These are phyloP conservation scores for Colinus virginianus DNA, from an alignment of 2,113 vertebrate genomes.

Conservation along the genomic window DNA sequence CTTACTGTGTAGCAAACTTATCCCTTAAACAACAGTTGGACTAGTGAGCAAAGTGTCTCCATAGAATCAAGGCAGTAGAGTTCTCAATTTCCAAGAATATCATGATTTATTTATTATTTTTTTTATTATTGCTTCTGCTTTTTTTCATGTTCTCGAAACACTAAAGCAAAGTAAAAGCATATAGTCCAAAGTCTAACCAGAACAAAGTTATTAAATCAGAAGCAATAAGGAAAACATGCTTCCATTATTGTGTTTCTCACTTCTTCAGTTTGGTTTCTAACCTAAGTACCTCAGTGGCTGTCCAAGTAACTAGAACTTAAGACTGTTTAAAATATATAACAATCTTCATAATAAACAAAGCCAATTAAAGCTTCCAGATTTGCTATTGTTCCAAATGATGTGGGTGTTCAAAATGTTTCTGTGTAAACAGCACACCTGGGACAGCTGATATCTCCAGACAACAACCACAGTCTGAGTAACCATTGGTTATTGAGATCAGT, in stretches of 20 bases:
- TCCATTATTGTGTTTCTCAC: background rate
- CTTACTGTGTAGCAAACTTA: background rate
- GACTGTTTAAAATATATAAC: background rate
- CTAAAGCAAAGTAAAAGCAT: background rate
- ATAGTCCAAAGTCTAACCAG: background rate
- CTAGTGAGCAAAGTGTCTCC: background rate
- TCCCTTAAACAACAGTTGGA: background rate
- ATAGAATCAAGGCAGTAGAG: background rate
- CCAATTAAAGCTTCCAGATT: background rate
- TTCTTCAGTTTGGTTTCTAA: background rate
- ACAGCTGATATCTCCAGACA: background rate
- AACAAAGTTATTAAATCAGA: background rate
- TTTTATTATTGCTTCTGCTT: background rate
- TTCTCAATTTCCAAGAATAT: background rate
- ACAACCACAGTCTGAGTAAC: background rate
- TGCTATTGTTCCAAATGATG: background rate
- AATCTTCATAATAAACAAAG: background rate
- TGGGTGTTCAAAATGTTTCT: background rate
- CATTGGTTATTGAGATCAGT: background rate
- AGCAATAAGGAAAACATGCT: rapidly evolving
- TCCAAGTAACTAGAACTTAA: background rate
- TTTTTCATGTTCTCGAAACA: background rate
- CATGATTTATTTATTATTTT: background rate
- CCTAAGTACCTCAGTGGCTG: background rate
- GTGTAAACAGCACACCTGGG: background rate